Percentiles rank a stretch among this genome's conserved stretches.
Conservation (phyloP, 1,140 invertebrate species). For the Magallana ariakensis region DNA sequence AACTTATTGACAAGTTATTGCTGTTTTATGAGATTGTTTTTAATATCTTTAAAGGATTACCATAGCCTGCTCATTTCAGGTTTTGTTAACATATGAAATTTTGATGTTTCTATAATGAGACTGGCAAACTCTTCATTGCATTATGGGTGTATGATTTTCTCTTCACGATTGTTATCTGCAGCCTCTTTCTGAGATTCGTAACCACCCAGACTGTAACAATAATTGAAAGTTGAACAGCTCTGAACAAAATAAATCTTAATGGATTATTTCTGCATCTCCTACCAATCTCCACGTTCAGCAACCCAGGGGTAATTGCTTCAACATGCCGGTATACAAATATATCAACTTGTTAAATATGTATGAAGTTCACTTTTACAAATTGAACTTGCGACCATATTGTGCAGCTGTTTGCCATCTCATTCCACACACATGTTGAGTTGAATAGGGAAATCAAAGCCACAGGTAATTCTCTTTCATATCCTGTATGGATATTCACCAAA, state of each 20-base stretch:
- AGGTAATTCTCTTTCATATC: background rate
- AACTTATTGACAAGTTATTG: background rate
- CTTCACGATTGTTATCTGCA: background rate
- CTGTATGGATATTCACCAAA: background rate
- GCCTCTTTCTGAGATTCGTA: background rate
- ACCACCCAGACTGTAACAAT: constrained; percentile 25
- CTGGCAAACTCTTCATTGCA: background rate
- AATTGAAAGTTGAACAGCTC: constrained; percentile 14
- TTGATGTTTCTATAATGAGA: background rate
- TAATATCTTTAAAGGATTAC: constrained; percentile 7
- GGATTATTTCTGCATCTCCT: constrained; percentile 17
- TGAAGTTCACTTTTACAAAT: constrained; percentile 33
- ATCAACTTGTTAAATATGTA: constrained; percentile 29
- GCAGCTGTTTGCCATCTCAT: background rate
- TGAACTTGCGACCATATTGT: constrained; percentile 1
- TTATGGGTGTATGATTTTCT: background rate
- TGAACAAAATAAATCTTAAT: background rate
- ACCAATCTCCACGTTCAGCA: background rate
- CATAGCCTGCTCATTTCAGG: background rate
- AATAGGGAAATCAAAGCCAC: background rate
- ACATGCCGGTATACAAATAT: constrained; percentile 17
- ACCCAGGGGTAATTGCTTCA: constrained; percentile 1
- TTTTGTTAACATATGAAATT: background rate
- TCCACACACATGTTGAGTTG: background rate
- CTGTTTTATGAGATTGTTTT: background rate